These are phyloP conservation scores for Drosophila cardini DNA, from an alignment of 1,140 invertebrate genomes.

Conservation along the genomic window DNA sequence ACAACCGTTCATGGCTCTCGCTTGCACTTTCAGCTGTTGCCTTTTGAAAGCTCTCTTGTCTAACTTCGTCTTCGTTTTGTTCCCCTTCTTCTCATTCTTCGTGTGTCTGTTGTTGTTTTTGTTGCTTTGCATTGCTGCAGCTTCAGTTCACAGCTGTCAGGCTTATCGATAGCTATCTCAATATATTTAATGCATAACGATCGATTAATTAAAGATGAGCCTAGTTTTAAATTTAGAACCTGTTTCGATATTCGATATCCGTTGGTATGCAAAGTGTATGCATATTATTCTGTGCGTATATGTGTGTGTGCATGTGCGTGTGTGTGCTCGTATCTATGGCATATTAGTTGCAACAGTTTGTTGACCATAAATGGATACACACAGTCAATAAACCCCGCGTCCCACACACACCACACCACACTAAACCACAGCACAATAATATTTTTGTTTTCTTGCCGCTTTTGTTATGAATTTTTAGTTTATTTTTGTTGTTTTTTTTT, in stretches of 20 bases:
- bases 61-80: neutral
- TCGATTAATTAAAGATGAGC: conserved; percentile 25
- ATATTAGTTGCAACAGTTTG: conserved; percentile 66
- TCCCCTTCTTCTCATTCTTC: too few relatives aligned
- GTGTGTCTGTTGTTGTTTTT: neutral
- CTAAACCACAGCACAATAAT: conserved; percentile 16
- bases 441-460: conserved; percentile 32
- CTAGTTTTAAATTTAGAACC: conserved; percentile 19
- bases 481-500: conserved; percentile 14
- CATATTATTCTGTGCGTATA: neutral
- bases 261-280: neutral
- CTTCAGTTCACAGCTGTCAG: conserved; percentile 30
- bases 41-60: neutral
- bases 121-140: conserved; percentile 29
- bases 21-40: neutral
- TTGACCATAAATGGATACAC: conserved; percentile 68
- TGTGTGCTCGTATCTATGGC: conserved; percentile 18
- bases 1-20: neutral
- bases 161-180: conserved; percentile 22
- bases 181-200: conserved; percentile 12
- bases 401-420: conserved; percentile 53
- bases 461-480: conserved; percentile 47
- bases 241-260: conserved; percentile 26
- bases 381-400: conserved; percentile 72
- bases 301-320: conserved; percentile 13